Conservation (phyloP, 1,140 invertebrate genomes). For the Scaptodrosophila lebanonensis region DNA sequence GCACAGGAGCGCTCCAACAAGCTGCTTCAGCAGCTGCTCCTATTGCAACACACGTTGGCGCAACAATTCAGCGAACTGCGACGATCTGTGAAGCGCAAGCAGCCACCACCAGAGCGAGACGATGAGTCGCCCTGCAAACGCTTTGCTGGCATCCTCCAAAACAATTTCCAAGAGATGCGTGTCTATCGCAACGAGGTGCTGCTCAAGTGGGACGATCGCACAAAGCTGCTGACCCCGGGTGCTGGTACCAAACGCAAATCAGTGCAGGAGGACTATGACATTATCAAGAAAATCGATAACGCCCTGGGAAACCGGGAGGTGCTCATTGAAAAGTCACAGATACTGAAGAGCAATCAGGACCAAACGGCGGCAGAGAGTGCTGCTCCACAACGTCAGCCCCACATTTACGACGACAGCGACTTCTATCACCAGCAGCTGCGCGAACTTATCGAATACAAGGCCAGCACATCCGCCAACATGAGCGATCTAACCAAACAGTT, state of each 20-base stretch:
- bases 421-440: slow-evolving; percentile 96
- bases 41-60: slow-evolving; percentile 78
- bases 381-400: slow-evolving; percentile 75
- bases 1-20: slow-evolving; percentile 79
- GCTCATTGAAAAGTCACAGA: slow-evolving; percentile 88
- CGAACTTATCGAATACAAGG: slow-evolving; percentile 95
- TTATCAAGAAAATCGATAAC: slow-evolving; percentile 92
- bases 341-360: slow-evolving; percentile 85
- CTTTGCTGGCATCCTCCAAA: slow-evolving; percentile 81
- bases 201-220: slow-evolving; percentile 96
- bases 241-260: slow-evolving; percentile 82
- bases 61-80: slow-evolving; percentile 57
- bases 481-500: slow-evolving; percentile 89
- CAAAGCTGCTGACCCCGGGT: slow-evolving; percentile 82
- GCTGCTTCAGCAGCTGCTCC: slow-evolving; percentile 82
- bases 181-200: slow-evolving; percentile 87
- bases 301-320: slow-evolving; percentile 87
- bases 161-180: slow-evolving; percentile 82
- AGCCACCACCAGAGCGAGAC: slow-evolving; percentile 67
- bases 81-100: slow-evolving; percentile 75
- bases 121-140: slow-evolving; percentile 77
- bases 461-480: slow-evolving; percentile 88
- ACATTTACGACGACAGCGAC: slow-evolving; percentile 98
- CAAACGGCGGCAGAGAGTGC: slow-evolving; percentile 53
- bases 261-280: slow-evolving; percentile 83